These are phyloP conservation scores for Laspeyria flexula DNA, from an alignment of 2,888 invertebrate species.

Conservation along the genomic window DNA sequence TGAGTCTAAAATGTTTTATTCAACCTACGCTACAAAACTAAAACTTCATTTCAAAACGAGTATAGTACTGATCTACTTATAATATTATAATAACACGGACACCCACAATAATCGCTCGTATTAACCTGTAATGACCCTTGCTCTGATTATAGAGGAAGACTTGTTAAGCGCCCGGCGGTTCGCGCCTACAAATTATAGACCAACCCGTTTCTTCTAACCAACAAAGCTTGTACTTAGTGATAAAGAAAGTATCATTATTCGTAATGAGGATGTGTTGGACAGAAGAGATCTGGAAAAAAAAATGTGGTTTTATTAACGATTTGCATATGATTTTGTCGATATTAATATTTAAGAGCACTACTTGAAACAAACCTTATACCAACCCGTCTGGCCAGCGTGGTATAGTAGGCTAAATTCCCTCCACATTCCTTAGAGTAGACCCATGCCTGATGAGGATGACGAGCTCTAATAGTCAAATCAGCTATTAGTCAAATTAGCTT, in stretches of 20 bases:
- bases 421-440: no score
- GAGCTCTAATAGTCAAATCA: no score
- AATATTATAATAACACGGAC: conserved; percentile 4
- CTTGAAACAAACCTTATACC: no score
- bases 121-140: conserved; percentile 36
- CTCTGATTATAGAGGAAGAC: conserved; percentile 39
- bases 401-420: no score
- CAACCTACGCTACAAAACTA: no score
- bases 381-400: no score
- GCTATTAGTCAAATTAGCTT: no score
- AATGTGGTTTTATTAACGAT: background rate
- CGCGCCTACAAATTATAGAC: conserved; percentile 38
- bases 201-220: conserved; percentile 14
- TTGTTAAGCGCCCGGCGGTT: conserved; percentile 26
- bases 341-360: no score
- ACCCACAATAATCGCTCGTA: conserved; percentile 11
- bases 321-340: no score
- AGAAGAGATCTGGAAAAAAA: background rate
- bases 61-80: background rate
- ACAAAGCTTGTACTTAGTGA: conserved; percentile 11
- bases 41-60: background rate
- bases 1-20: no score
- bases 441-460: no score
- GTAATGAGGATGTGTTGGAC: conserved; percentile 2
- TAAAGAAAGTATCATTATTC: conserved; percentile 17